Base-by-base conservation (phyloP, 1,140 invertebrate genomes). In the Drosophila kikkawai region DNA sequence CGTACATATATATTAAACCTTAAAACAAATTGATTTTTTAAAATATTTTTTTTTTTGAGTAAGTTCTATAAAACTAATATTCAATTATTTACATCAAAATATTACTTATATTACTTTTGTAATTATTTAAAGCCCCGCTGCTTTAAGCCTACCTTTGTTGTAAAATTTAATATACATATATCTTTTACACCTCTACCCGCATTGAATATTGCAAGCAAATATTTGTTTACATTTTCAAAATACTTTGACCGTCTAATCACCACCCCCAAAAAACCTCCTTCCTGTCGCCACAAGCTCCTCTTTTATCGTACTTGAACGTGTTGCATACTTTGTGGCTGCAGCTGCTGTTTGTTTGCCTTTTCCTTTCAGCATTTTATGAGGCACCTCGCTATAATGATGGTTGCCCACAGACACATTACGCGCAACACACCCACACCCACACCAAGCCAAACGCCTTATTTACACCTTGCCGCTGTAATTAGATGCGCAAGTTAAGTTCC, bases 311-410 rank as follows among this genome's bases (percentile, higher is more conserved):
- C 71, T 63, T 41, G 69, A 88, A 84, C 44, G 74, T 81, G 85
- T 90, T 84, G 85, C 80, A 88, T 84, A 88, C 78, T 88, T 84
- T 90, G 85, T 51, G 84, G 85, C 70, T 64, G 81, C 78, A 79
- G 59, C 78, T 84, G 81, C 63, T 69, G 59, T 76, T 75, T 87
- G 75, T 86, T 86, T 80, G 61, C 76, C 66, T 71, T 75, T 75
- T 76, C 61, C 79, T 64, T 73, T 74, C 70, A 56, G 41, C 75
- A 69, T 70, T 82, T 79, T 82, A 79, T 79, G 78, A 69, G 65
- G 36, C 58, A 36, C 55, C 58, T 69, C 63, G 66, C 79, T 68
- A 75, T 86, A 86, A 85, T 85, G 75, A 85, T 90, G 84, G 80
- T 69, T 88, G 42, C 66, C 84, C 85, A 84, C 84, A 87, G 84